phyloP scores from a whole-genome alignment of 2,797 vertebrate genomes.

The Oreochromis grahami region DNA sequence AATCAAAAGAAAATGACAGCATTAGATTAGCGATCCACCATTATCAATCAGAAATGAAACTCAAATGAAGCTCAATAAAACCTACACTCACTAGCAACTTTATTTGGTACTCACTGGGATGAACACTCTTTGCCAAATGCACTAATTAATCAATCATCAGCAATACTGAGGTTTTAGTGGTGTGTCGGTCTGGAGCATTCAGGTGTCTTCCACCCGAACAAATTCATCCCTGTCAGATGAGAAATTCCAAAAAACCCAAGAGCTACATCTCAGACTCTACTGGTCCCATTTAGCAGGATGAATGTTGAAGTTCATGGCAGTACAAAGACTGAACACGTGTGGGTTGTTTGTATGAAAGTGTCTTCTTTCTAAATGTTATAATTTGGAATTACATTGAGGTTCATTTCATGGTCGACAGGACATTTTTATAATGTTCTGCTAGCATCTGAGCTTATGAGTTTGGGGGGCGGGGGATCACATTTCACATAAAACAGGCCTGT shows the following conservation, averaged over 20 bases:
- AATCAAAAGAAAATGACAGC: neutral
- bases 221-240: neutral
- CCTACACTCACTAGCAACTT: accelerated
- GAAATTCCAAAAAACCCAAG: neutral
- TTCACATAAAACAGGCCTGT: too few relatives aligned
- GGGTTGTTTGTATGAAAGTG: neutral
- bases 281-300: accelerated
- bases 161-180: neutral
- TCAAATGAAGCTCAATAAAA: neutral
- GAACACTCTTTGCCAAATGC: neutral
- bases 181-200: accelerated
- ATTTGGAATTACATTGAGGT: too few relatives aligned
- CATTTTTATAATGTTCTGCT: neutral
- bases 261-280: neutral
- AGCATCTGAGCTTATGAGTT: neutral
- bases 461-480: neutral
- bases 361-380: neutral
- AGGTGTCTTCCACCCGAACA: neutral
- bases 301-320: neutral
- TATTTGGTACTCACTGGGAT: accelerated
- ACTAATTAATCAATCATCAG: neutral
- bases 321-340: accelerated
- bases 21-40: neutral
- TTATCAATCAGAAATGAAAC: neutral
- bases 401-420: too few relatives aligned